A percentile compares a stretch with the other conserved stretches of the same genome.
Evolutionary conservation across 1,140 invertebrate genomes (phyloP).

Genomic region (Drosophila bipectinata): DNA sequence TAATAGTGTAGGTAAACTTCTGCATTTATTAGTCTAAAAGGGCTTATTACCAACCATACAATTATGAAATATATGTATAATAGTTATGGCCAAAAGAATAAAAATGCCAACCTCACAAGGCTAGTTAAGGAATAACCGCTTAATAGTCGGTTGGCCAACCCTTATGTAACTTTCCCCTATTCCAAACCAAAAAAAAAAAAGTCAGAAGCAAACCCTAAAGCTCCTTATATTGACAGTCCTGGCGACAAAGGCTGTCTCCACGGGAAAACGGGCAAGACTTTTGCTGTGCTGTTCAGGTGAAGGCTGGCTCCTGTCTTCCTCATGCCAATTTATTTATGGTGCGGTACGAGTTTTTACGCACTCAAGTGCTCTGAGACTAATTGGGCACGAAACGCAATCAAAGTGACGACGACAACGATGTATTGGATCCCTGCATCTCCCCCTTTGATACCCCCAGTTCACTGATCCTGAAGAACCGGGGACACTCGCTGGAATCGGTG

Average conservation of each 20-base stretch:
- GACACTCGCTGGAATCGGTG: conserved; percentile 45
- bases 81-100: conserved; percentile 60
- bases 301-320: conserved; percentile 71
- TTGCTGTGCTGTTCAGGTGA: conserved; percentile 10
- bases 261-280: not conserved
- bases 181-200: conserved; percentile 6
- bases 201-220: conserved; percentile 36
- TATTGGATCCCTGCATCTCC: conserved; percentile 24
- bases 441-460: not conserved
- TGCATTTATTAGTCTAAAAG: not conserved
- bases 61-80: conserved; percentile 76
- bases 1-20: too few relatives aligned
- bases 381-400: conserved; percentile 83
- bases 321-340: conserved; percentile 83
- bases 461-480: conserved; percentile 28
- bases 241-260: conserved; percentile 45
- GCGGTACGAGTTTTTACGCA: conserved; percentile 83
- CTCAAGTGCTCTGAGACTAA: conserved; percentile 83
- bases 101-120: not conserved
- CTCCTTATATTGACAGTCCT: conserved; percentile 57
- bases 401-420: conserved; percentile 76
- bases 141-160: conserved; percentile 50
- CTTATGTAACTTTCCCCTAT: conserved; percentile 71
- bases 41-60: conserved; percentile 78
- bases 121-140: conserved; percentile 54